phyloP scores from a whole-genome alignment of 2,888 invertebrate genomes.

The Herminia tarsipennalis region DNA sequence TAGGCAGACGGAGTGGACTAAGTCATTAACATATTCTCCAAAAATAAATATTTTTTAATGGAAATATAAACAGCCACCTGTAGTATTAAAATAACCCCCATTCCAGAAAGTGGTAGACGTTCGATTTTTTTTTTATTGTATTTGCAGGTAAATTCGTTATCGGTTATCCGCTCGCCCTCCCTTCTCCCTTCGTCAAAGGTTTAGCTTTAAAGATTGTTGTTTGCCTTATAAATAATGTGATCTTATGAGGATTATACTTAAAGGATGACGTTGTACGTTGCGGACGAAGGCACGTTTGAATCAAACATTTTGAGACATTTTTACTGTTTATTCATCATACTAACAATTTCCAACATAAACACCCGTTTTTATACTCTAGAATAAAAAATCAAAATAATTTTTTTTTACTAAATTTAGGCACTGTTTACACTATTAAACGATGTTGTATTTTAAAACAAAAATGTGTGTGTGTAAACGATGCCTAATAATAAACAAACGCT shows the following conservation, averaged over 20 bases:
- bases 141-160: slow-evolving; percentile 60
- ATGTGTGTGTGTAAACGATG: slow-evolving; percentile 19
- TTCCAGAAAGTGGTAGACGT: slow-evolving; percentile 59
- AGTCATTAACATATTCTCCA: slow-evolving; percentile 60
- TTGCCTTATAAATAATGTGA: slow-evolving; percentile 85
- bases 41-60: slow-evolving; percentile 51
- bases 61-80: slow-evolving; percentile 50
- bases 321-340: not conserved
- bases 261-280: slow-evolving; percentile 68
- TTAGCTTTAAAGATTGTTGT: slow-evolving; percentile 85
- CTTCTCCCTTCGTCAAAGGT: slow-evolving; percentile 71
- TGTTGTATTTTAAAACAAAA: slow-evolving; percentile 21
- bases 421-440: slow-evolving; percentile 14
- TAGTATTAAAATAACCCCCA: slow-evolving; percentile 68
- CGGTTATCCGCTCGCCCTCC: slow-evolving; percentile 63
- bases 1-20: slow-evolving; percentile 53
- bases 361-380: slow-evolving; percentile 6
- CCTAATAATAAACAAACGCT: slow-evolving; percentile 18
- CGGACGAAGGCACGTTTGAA: slow-evolving; percentile 48
- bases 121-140: slow-evolving; percentile 37
- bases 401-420: slow-evolving; percentile 1
- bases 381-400: not conserved
- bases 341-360: not conserved
- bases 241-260: slow-evolving; percentile 83
- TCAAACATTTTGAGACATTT: not conserved